phyloP scores from a whole-genome alignment of 1,140 invertebrate species.

The Neodiprion fabricii region DNA sequence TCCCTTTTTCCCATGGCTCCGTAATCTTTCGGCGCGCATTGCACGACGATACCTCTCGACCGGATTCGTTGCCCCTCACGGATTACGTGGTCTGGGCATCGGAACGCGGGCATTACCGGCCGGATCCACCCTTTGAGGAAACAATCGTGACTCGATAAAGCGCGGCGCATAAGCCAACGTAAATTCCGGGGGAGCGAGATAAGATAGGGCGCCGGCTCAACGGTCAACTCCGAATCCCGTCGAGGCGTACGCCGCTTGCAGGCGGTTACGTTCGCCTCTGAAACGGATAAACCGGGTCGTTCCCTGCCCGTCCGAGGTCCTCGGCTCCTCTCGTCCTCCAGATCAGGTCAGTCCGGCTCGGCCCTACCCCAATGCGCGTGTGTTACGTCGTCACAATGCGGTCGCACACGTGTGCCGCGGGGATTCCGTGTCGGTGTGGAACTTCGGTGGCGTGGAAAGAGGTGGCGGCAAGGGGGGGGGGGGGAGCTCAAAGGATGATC shows the following conservation, averaged over 20 bases:
- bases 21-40: too few relatives aligned
- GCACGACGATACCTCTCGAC: too few relatives aligned
- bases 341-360: slow-evolving; percentile 6
- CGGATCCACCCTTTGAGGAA: not conserved
- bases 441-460: too few relatives aligned
- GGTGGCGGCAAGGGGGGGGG: not conserved
- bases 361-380: not conserved
- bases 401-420: too few relatives aligned
- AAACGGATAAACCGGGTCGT: not conserved
- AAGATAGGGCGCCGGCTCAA: not conserved
- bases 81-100: too few relatives aligned
- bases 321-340: not conserved
- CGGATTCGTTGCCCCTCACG: too few relatives aligned
- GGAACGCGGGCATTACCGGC: too few relatives aligned
- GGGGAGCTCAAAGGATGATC: not conserved
- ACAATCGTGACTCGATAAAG: not conserved
- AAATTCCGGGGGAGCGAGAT: not conserved
- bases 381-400: too few relatives aligned
- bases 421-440: too few relatives aligned
- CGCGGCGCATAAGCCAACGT: not conserved
- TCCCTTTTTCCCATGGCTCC: too few relatives aligned
- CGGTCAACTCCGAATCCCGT: not conserved
- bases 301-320: too few relatives aligned
- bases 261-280: not conserved
- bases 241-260: too few relatives aligned